Evolutionary conservation across 2,113 vertebrate species (phyloP).

Genomic region (Podilymbus podiceps): DNA sequence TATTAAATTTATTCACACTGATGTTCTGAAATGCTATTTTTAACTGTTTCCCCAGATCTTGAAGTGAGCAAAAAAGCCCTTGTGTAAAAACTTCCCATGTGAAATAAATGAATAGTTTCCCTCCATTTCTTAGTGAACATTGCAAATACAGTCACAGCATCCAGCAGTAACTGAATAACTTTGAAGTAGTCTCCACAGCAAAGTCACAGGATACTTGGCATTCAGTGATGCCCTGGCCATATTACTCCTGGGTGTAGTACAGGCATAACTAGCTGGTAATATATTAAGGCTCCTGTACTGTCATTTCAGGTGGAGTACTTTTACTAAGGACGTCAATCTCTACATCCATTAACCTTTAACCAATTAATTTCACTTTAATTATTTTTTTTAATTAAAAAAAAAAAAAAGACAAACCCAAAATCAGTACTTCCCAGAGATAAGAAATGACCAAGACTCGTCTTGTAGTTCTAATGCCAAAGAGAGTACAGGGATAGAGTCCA

Average conservation of each 20-base stretch:
- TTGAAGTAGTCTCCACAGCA: not conserved
- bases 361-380: conserved; percentile 52
- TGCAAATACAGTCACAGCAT: not conserved
- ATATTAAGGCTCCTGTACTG: conserved; percentile 12
- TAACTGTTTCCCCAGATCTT: not conserved
- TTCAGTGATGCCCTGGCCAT: not conserved
- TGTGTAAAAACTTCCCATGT: not conserved
- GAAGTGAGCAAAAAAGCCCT: not conserved
- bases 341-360: conserved; percentile 59
- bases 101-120: not conserved
- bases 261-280: conserved; percentile 1
- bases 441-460: not conserved
- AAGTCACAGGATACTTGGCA: conserved; percentile 1
- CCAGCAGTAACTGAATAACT: not conserved
- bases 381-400: conserved; percentile 38
- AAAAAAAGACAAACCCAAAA: not conserved
- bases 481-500: not conserved
- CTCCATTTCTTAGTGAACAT: not conserved
- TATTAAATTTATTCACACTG: not conserved
- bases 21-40: not conserved
- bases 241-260: conserved; percentile 13
- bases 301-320: conserved; percentile 35
- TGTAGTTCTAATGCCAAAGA: not conserved
- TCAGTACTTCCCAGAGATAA: not conserved
- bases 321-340: conserved; percentile 17